A percentile compares a stretch with the other conserved stretches of the same genome.
Evolutionary conservation across 2,888 invertebrate species (phyloP).

Genomic region (Gerosis bhagava): DNA sequence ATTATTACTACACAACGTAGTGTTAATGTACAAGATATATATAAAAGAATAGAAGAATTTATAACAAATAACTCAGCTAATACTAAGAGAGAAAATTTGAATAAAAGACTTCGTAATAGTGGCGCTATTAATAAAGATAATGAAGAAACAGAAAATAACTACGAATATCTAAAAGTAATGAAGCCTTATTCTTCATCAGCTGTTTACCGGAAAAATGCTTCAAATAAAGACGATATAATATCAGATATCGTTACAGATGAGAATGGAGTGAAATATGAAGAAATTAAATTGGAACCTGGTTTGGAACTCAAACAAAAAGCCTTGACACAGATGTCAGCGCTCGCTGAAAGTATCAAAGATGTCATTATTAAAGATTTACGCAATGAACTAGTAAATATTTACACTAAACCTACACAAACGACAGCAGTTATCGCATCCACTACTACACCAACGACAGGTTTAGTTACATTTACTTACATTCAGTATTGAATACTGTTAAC

Average conservation of each 20-base stretch:
- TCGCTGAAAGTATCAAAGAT: constrained; percentile 54
- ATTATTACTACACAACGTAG: neutral
- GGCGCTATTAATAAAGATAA: neutral
- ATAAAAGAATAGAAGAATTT: constrained; percentile 13
- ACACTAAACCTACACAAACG: constrained; percentile 33
- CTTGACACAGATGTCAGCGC: too few relatives aligned
- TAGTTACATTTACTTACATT: too few relatives aligned
- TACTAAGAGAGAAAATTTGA: neutral
- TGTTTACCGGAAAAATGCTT: too few relatives aligned
- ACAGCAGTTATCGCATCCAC: constrained; percentile 18
- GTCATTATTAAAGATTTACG: constrained; percentile 55
- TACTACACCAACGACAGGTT: constrained; percentile 12
- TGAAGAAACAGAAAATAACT: neutral
- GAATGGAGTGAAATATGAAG: neutral
- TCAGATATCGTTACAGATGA: too few relatives aligned
- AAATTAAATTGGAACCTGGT: constrained; percentile 1
- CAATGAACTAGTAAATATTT: constrained; percentile 33
- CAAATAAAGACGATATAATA: neutral
- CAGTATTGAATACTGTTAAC: too few relatives aligned
- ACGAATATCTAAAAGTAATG: neutral
- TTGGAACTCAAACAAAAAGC: constrained; percentile 56
- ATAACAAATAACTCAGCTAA: neutral
- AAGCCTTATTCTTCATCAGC: too few relatives aligned
- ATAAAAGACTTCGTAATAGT: neutral
- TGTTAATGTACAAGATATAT: constrained; percentile 4